Conservation (phyloP, 2,888 invertebrate genomes). For the Arrhopalites spinosus region DNA sequence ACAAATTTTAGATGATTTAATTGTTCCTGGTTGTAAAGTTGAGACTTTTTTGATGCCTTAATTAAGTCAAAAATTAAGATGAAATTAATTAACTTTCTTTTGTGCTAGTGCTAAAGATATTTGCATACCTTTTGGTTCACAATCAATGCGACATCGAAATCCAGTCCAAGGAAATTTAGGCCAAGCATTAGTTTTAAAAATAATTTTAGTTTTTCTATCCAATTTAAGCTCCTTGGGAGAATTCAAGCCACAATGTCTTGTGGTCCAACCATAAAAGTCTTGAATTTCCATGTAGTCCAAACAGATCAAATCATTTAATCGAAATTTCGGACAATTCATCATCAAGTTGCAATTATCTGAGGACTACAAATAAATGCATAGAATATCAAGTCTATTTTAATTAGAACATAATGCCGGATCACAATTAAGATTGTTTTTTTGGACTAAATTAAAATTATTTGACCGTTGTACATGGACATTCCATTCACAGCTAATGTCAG, state of each 20-base stretch:
- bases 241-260: slow-evolving; percentile 1
- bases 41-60: background rate
- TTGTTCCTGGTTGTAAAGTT: background rate
- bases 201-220: background rate
- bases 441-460: background rate
- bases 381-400: background rate
- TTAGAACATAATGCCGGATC: background rate
- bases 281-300: slow-evolving; percentile 26
- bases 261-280: background rate
- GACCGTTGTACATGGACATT: background rate
- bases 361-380: background rate
- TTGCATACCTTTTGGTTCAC: background rate
- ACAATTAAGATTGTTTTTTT: background rate
- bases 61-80: background rate
- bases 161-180: slow-evolving; percentile 12
- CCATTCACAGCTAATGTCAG: background rate
- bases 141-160: slow-evolving; percentile 19
- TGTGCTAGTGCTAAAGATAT: background rate
- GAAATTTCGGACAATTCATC: slow-evolving; percentile 23
- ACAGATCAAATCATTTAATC: slow-evolving; percentile 19
- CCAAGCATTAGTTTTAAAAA: background rate
- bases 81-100: background rate
- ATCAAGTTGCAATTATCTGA: slow-evolving; percentile 21
- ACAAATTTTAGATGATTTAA: background rate
- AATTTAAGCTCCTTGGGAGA: background rate